Conservation (phyloP, 2,113 vertebrate genomes). For the Ailuropoda melanoleuca region DNA sequence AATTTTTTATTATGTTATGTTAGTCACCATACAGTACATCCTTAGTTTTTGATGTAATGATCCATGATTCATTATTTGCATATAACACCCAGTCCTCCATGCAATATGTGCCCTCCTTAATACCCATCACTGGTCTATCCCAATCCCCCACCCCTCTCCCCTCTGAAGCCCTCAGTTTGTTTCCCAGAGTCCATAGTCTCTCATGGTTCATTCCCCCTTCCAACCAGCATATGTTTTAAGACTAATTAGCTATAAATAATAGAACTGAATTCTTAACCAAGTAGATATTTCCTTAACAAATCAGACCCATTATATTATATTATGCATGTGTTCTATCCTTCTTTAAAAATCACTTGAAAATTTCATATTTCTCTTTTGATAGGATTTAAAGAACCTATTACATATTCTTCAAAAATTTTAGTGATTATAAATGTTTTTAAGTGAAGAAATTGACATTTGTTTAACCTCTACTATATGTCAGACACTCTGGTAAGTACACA, state of each 20-base stretch:
- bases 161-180: too few species aligned
- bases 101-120: too few species aligned
- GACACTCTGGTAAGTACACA: neutral
- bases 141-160: too few species aligned
- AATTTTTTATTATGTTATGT: too few species aligned
- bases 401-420: neutral
- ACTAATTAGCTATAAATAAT: conserved; percentile 39
- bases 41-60: too few species aligned
- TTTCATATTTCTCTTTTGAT: neutral
- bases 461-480: neutral
- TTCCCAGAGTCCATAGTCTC: too few species aligned
- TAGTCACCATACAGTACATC: too few species aligned
- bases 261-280: conserved; percentile 36
- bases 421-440: neutral
- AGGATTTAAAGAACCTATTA: neutral
- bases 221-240: neutral
- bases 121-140: too few species aligned
- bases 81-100: too few species aligned
- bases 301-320: neutral
- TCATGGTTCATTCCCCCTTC: too few species aligned
- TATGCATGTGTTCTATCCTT: neutral
- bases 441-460: neutral
- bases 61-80: too few species aligned
- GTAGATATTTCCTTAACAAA: neutral
- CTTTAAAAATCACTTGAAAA: neutral